A percentile compares a stretch with the other conserved stretches of the same genome.
Conservation (phyloP, 37 sponge, comb jelly and placozoan genomes). For the Spongia lamella region DNA sequence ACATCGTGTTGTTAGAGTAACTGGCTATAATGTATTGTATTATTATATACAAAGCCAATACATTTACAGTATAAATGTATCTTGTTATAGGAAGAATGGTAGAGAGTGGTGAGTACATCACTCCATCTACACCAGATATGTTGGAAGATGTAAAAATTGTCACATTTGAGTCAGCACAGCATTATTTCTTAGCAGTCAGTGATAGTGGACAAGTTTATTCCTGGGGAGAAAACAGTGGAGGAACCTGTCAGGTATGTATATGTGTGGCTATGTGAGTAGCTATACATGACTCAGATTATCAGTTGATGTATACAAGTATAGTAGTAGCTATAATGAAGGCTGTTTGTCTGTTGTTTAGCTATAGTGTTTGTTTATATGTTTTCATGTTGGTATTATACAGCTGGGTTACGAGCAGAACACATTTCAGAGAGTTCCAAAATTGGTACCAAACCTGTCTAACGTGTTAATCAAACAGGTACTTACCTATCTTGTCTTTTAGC, state of each 20-base stretch:
- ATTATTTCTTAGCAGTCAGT: conserved; percentile 60
- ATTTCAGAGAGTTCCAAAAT: conserved; percentile 41
- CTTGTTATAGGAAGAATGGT: background rate
- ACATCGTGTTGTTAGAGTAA: too few species aligned
- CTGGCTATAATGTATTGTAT: too few species aligned
- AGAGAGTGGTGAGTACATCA: too few species aligned
- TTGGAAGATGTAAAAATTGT: conserved; percentile 27
- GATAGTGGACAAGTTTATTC: conserved; percentile 69
- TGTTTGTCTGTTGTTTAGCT: background rate
- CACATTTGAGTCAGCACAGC: conserved; percentile 35
- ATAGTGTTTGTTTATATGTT: background rate
- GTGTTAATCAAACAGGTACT: conserved; percentile 60
- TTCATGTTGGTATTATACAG: conserved; percentile 7
- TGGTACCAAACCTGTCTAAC: conserved; percentile 43
- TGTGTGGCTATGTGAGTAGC: background rate
- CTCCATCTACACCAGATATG: too few species aligned
- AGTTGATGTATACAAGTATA: background rate
- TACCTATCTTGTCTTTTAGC: too few species aligned
- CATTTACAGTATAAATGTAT: too few species aligned
- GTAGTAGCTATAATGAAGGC: background rate
- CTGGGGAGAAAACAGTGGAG: conserved; percentile 54
- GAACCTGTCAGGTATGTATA: background rate
- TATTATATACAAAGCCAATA: too few species aligned
- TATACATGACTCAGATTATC: background rate
- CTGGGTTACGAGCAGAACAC: conserved; percentile 47